Evolutionary conservation across 2,797 vertebrate genomes (phyloP).

Genomic region (Chaetophractus vellerosus): DNA sequence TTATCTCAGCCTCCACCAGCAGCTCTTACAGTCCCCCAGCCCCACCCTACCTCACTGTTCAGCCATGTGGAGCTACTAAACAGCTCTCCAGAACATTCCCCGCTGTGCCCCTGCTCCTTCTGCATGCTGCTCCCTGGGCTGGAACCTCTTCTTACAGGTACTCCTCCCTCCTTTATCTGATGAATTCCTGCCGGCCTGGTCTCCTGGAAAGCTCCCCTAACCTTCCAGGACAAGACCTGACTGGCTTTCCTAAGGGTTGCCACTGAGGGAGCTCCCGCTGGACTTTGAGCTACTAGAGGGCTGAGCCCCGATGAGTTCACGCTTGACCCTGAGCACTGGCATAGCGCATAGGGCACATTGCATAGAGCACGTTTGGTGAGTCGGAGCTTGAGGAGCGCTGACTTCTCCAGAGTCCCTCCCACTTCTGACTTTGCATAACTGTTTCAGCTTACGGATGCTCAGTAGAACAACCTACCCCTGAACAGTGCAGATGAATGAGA

Average conservation of each 20-base stretch:
- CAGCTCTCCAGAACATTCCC: not conserved
- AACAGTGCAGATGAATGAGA: not conserved
- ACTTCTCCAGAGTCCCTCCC: not conserved
- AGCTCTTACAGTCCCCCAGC: not conserved
- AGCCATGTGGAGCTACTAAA: not conserved
- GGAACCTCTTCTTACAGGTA: not conserved
- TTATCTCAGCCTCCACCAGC: not conserved
- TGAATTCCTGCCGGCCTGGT: not conserved
- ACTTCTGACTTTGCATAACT: not conserved
- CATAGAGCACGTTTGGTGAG: not conserved
- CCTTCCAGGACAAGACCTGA: not conserved
- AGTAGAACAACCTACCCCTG: not conserved
- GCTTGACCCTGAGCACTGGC: not conserved
- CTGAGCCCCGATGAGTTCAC: not conserved
- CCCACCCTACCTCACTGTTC: not conserved
- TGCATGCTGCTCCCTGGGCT: not conserved
- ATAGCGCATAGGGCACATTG: not conserved
- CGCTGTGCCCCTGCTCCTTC: not conserved
- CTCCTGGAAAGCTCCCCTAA: not conserved
- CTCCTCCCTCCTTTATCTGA: not conserved
- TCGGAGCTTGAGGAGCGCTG: constrained; percentile 17
- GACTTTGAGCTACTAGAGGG: not conserved
- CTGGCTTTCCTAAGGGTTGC: not conserved
- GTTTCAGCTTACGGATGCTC: not conserved
- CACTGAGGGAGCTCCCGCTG: not conserved